A percentile compares a stretch with the other conserved stretches of the same genome.
phyloP scores from a whole-genome alignment of 2,113 vertebrate genomes.

The Hippocampus guttulatus region DNA sequence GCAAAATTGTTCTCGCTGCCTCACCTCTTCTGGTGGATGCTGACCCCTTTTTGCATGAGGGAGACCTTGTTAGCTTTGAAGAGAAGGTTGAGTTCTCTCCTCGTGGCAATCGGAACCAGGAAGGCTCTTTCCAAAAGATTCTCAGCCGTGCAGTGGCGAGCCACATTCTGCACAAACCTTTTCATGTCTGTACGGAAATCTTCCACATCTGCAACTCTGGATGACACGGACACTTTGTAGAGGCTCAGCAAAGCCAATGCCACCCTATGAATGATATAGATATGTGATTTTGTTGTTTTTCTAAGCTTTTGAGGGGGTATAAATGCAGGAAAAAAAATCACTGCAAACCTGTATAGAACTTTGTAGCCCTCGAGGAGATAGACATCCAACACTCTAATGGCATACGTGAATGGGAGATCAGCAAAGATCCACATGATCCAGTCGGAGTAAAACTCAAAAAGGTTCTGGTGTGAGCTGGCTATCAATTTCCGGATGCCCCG shows the following conservation, averaged over 20 bases:
- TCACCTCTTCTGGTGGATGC: slow-evolving; percentile 76
- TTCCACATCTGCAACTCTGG: slow-evolving; percentile 67
- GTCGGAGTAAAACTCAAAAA: slow-evolving; percentile 83
- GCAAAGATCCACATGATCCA: slow-evolving; percentile 86
- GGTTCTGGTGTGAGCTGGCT: slow-evolving; percentile 74
- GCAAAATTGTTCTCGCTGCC: slow-evolving; percentile 33
- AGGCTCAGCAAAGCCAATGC: slow-evolving; percentile 79
- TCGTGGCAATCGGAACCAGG: slow-evolving; percentile 76
- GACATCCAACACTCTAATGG: slow-evolving; percentile 79
- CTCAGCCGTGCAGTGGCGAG: slow-evolving; percentile 62
- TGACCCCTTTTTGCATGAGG: slow-evolving; percentile 76
- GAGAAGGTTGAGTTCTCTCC: slow-evolving; percentile 81
- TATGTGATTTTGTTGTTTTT: neutral
- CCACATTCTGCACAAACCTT: slow-evolving; percentile 73
- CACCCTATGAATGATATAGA: slow-evolving; percentile 70
- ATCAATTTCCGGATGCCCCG: slow-evolving; percentile 80
- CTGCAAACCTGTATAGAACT: slow-evolving; percentile 78
- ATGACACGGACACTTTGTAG: slow-evolving; percentile 72
- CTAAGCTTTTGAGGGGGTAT: neutral
- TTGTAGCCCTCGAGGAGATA: slow-evolving; percentile 85
- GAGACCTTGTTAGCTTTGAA: slow-evolving; percentile 82
- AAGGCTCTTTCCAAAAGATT: slow-evolving; percentile 80
- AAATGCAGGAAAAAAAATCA: neutral
- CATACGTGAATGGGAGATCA: slow-evolving; percentile 80
- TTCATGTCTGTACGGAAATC: slow-evolving; percentile 77